Conservation (phyloP, 2,888 invertebrate species). For the Noctua comes region DNA sequence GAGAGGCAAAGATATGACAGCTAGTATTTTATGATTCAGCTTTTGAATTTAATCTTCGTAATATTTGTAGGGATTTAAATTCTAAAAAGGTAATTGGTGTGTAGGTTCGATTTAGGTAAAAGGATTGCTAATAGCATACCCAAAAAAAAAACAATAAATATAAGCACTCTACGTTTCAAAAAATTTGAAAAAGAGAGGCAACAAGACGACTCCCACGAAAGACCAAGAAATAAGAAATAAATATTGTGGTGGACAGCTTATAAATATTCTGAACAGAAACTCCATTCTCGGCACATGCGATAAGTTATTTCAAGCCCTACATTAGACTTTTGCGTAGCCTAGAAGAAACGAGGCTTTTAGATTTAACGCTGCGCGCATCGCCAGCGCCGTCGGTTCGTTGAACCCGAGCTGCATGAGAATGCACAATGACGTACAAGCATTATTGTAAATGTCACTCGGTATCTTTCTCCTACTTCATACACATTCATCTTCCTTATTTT, state of each 20-base stretch:
- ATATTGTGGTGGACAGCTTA: constrained; percentile 20
- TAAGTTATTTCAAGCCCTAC: constrained; percentile 48
- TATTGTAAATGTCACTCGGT: constrained; percentile 73
- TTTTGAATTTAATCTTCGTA: background rate
- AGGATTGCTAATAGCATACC: background rate
- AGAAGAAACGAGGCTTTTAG: constrained; percentile 56
- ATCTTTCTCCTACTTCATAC: constrained; percentile 63
- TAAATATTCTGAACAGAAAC: constrained; percentile 56
- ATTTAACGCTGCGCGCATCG: constrained; percentile 54
- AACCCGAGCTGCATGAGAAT: constrained; percentile 77
- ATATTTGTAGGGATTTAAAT: background rate
- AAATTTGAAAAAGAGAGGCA: background rate
- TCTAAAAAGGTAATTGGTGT: background rate
- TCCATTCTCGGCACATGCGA: constrained; percentile 18
- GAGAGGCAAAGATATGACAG: background rate
- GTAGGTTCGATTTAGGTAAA: background rate
- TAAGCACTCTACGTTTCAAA: background rate
- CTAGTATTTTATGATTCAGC: background rate
- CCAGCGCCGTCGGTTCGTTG: constrained; percentile 60
- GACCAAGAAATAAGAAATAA: constrained; percentile 15
- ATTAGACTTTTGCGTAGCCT: constrained; percentile 44
- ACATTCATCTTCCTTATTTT: constrained; percentile 34
- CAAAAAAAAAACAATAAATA: background rate
- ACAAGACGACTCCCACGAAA: background rate
- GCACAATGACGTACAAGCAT: constrained; percentile 81